phyloP scores from a whole-genome alignment of 2,888 invertebrate species.

The Crocallis elinguaria region DNA sequence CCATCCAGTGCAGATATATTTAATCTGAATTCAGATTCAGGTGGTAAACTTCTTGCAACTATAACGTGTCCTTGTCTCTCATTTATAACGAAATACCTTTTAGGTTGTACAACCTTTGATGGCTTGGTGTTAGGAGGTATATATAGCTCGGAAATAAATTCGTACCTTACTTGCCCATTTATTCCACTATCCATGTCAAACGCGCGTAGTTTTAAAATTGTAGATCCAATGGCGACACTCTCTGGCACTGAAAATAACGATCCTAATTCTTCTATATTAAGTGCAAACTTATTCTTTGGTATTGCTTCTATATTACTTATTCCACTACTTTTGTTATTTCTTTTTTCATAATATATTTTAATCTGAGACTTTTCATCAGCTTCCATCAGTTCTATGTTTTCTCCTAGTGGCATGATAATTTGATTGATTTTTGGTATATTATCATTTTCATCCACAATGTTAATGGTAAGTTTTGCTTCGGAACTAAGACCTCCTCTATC shows the following conservation, averaged over 20 bases:
- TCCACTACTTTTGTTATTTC: constrained; percentile 56
- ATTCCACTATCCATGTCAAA: constrained; percentile 89
- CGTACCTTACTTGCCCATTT: constrained; percentile 90
- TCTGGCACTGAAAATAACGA: constrained; percentile 90
- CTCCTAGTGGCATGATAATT: constrained; percentile 88
- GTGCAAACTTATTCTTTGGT: constrained; percentile 70
- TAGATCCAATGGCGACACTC: constrained; percentile 88
- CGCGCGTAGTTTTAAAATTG: constrained; percentile 88
- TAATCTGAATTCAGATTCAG: constrained; percentile 90
- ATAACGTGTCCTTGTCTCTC: constrained; percentile 90
- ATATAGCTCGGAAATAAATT: constrained; percentile 87
- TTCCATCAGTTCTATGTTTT: constrained; percentile 87
- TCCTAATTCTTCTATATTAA: constrained; percentile 63
- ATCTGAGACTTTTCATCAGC: constrained; percentile 81
- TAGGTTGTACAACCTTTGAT: constrained; percentile 77
- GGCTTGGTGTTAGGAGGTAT: constrained; percentile 81
- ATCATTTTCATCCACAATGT: constrained; percentile 92
- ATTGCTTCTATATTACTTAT: constrained; percentile 63
- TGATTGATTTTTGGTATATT: constrained; percentile 90
- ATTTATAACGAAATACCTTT: constrained; percentile 90
- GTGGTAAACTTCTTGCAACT: constrained; percentile 88
- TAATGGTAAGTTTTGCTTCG: constrained; percentile 89
- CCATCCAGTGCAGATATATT: constrained; percentile 91
- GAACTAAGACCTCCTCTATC: constrained; percentile 91
- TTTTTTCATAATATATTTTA: constrained; percentile 75